phyloP scores from a whole-genome alignment of 2,888 invertebrate genomes.

The Erebia epiphron region DNA sequence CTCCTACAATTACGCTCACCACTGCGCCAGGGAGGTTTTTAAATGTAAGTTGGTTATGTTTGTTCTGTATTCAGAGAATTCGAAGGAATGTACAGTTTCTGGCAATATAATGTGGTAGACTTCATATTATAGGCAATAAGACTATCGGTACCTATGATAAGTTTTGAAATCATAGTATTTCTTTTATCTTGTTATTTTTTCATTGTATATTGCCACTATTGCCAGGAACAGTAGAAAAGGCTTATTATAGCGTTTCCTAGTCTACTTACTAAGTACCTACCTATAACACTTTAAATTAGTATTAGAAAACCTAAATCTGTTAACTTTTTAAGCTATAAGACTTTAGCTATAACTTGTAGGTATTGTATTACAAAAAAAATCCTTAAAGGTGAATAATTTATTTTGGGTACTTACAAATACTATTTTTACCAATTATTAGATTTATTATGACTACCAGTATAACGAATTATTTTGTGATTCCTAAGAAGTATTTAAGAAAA shows the following conservation, averaged over 20 bases:
- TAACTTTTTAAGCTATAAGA: not conserved
- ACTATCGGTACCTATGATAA: not conserved
- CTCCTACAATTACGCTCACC: too few relatives aligned
- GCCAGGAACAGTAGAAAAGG: slow-evolving; percentile 43
- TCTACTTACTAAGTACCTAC: not conserved
- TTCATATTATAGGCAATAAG: not conserved
- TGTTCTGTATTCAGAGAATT: not conserved
- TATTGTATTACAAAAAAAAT: not conserved
- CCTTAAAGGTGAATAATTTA: too few relatives aligned
- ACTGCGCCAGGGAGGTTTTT: too few relatives aligned
- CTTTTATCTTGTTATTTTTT: not conserved
- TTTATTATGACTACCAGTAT: too few relatives aligned
- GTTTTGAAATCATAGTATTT: not conserved
- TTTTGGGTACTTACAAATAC: too few relatives aligned
- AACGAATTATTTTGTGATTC: too few relatives aligned
- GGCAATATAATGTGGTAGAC: not conserved
- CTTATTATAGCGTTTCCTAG: slow-evolving; percentile 54
- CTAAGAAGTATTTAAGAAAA: too few relatives aligned
- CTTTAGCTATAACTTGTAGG: not conserved
- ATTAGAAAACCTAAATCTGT: not conserved
- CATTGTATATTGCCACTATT: not conserved
- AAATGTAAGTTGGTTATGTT: not conserved
- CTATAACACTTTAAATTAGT: slow-evolving; percentile 12
- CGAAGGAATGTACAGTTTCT: not conserved
- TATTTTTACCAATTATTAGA: too few relatives aligned